phyloP scores from a whole-genome alignment of 2,888 invertebrate species.

The Polydrusus tereticollis region DNA sequence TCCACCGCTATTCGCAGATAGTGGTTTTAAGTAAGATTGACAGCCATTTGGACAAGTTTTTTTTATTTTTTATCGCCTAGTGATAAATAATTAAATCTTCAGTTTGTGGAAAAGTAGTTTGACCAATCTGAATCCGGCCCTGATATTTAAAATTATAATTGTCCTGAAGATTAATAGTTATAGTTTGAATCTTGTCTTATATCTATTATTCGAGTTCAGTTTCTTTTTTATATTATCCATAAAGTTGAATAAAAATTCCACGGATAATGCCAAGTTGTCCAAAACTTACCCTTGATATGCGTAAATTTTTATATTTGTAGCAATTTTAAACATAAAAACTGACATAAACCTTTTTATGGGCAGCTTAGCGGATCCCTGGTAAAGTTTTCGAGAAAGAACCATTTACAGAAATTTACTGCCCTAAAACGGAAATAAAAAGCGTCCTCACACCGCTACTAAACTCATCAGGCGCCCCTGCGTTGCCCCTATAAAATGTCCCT shows the following conservation, averaged over 20 bases:
- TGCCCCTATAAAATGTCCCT: conserved; percentile 2
- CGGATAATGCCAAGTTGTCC: background rate
- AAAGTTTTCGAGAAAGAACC: conserved; percentile 34
- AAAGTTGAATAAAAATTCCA: conserved; percentile 3
- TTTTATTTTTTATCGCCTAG: too few relatives aligned
- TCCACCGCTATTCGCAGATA: too few relatives aligned
- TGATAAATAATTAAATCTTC: too few relatives aligned
- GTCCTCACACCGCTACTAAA: conserved; percentile 39
- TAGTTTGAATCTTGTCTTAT: too few relatives aligned
- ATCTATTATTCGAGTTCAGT: too few relatives aligned
- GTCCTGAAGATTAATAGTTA: too few relatives aligned
- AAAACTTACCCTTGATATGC: conserved; percentile 1
- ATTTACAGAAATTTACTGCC: conserved; percentile 42
- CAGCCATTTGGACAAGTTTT: too few relatives aligned
- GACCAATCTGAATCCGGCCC: too few relatives aligned
- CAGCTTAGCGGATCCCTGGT: conserved; percentile 35
- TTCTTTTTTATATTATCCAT: background rate
- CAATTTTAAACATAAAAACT: conserved; percentile 29
- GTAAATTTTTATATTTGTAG: conserved; percentile 25
- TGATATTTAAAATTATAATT: too few relatives aligned
- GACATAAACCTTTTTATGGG: conserved; percentile 37
- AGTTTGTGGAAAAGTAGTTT: too few relatives aligned
- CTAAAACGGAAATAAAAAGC: conserved; percentile 41
- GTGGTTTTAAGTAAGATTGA: too few relatives aligned
- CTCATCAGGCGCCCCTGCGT: conserved; percentile 31